phyloP scores from a whole-genome alignment of 2,113 vertebrate genomes.

The Alethe diademata region DNA sequence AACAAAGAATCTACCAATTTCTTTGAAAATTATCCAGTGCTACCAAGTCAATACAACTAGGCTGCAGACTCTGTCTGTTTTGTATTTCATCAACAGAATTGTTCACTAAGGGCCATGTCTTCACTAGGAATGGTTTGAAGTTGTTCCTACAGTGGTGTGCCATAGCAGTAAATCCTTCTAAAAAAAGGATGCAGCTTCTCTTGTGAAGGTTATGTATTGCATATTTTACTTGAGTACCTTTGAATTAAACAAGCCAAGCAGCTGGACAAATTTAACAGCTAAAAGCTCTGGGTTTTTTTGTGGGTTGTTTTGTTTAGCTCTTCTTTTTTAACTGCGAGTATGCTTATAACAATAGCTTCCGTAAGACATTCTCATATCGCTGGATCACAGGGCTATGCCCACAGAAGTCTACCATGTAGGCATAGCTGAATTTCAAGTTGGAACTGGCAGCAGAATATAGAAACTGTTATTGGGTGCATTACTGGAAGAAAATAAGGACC shows the following conservation, averaged over 20 bases:
- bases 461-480: neutral
- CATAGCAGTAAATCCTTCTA: neutral
- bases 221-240: neutral
- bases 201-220: neutral
- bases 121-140: neutral
- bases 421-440: neutral
- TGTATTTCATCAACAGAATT: neutral
- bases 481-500: neutral
- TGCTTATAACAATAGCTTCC: neutral
- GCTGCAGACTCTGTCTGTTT: neutral
- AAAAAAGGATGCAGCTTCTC: neutral
- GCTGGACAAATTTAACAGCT: neutral
- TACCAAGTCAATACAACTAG: neutral
- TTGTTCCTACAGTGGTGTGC: neutral
- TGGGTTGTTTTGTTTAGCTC: neutral
- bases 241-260: neutral
- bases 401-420: neutral
- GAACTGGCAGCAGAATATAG: neutral
- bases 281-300: neutral
- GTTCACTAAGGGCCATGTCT: neutral
- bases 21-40: neutral
- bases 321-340: neutral
- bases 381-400: neutral
- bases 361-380: neutral
- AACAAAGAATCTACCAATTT: neutral